phyloP scores from a whole-genome alignment of 2,113 vertebrate genomes.

The Clarias gariepinus region DNA sequence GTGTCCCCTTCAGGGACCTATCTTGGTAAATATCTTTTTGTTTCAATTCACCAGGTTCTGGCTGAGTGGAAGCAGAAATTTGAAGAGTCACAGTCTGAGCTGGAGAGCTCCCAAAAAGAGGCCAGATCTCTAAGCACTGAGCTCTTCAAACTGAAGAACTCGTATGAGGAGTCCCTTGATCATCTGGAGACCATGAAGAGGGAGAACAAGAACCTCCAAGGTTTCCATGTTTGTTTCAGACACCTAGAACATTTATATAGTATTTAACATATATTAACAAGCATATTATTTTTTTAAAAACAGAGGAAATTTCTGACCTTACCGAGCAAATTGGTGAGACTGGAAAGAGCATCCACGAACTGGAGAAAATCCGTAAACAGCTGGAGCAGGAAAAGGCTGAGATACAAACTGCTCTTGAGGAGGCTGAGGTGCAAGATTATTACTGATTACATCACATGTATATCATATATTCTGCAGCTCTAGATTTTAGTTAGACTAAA shows the following conservation, averaged over 20 bases:
- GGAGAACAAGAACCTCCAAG: slow-evolving; percentile 71
- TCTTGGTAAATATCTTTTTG: too few relatives aligned
- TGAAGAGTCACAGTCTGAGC: slow-evolving; percentile 67
- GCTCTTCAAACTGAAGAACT: slow-evolving; percentile 71
- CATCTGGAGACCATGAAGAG: slow-evolving; percentile 69
- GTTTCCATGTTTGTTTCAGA: slow-evolving; percentile 36
- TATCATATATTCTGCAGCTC: too few relatives aligned
- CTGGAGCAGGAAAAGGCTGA: slow-evolving; percentile 69
- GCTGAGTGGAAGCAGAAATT: slow-evolving; percentile 72
- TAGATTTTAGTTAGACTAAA: background rate
- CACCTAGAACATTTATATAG: background rate
- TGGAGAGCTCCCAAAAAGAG: slow-evolving; percentile 67
- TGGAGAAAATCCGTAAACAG: slow-evolving; percentile 67
- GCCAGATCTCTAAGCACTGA: slow-evolving; percentile 67
- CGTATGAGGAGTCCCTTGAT: slow-evolving; percentile 68
- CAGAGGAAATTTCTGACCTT: slow-evolving; percentile 70
- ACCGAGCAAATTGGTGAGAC: slow-evolving; percentile 69
- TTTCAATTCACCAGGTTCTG: slow-evolving; percentile 54
- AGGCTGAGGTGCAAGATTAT: slow-evolving; percentile 59
- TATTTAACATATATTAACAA: background rate
- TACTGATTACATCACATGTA: background rate
- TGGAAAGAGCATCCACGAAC: slow-evolving; percentile 67
- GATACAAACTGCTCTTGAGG: slow-evolving; percentile 68
- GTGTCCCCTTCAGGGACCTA: too few relatives aligned
- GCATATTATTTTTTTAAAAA: slow-evolving; percentile 3